These are phyloP conservation scores for Lepisosteus oculatus DNA, from an alignment of 2,113 vertebrate genomes.

Conservation along the genomic window DNA sequence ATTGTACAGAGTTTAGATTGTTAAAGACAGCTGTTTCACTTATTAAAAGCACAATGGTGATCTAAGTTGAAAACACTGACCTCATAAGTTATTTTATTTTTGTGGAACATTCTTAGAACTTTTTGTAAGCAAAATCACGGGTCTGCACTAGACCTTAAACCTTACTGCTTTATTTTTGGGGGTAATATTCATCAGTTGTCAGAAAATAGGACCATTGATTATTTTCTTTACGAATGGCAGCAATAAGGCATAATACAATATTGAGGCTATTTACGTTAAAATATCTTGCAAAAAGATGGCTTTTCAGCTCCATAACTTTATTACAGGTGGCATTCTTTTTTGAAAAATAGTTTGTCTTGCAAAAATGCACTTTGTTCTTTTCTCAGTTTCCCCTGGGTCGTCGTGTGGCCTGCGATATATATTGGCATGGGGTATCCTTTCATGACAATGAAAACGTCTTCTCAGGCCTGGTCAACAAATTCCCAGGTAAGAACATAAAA, in stretches of 20 bases:
- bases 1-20: neutral
- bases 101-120: neutral
- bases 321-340: neutral
- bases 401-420: conserved; percentile 89
- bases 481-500: conserved; percentile 77
- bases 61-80: conserved; percentile 10
- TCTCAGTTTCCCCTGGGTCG: conserved; percentile 83
- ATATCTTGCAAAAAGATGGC: no score
- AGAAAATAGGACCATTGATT: no score
- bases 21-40: neutral
- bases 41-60: conserved; percentile 5
- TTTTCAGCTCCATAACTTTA: neutral
- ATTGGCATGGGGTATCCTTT: conserved; percentile 95
- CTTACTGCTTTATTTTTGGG: no score
- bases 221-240: no score
- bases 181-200: no score
- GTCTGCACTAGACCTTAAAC: no score
- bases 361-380: conserved; percentile 3
- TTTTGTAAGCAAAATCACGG: no score
- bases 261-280: no score
- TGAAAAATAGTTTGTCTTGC: neutral
- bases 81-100: neutral
- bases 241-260: no score
- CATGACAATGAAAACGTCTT: conserved; percentile 84
- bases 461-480: conserved; percentile 97